Conservation (phyloP, 2,113 vertebrate species). For the Pseudopodoces humilis region DNA sequence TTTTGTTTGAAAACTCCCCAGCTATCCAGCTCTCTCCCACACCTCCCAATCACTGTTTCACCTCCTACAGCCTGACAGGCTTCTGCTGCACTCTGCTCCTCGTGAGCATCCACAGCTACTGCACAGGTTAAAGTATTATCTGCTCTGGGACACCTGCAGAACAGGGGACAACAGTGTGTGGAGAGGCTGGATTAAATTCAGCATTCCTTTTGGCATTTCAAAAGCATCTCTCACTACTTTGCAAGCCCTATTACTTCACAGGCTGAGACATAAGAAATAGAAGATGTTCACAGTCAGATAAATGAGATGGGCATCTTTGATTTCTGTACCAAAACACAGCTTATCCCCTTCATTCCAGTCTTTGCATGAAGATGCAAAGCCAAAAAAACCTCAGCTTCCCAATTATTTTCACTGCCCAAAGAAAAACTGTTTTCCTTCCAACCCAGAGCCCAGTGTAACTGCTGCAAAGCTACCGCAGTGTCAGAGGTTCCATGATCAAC, state of each 20-base stretch:
- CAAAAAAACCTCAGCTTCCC: background rate
- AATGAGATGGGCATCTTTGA: background rate
- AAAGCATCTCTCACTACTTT: background rate
- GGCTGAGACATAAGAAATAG: background rate
- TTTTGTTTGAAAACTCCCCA: constrained; percentile 62
- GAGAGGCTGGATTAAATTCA: background rate
- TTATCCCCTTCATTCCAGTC: background rate
- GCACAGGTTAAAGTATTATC: constrained; percentile 1
- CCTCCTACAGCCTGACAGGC: background rate
- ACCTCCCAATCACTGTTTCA: background rate
- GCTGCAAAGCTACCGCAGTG: background rate
- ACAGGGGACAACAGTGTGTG: background rate
- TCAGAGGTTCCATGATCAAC: background rate
- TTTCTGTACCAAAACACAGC: background rate
- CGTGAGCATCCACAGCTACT: background rate
- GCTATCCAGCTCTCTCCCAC: constrained; percentile 35
- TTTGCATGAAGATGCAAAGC: background rate
- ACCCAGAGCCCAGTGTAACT: background rate
- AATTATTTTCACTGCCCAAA: background rate
- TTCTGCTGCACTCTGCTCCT: background rate
- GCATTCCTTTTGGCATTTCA: background rate
- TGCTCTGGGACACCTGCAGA: background rate
- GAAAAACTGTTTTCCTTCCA: background rate
- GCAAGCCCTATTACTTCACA: background rate
- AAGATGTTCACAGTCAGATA: background rate